These are phyloP conservation scores for Hedychridium roseum DNA, from an alignment of 2,888 invertebrate genomes.

Conservation along the genomic window DNA sequence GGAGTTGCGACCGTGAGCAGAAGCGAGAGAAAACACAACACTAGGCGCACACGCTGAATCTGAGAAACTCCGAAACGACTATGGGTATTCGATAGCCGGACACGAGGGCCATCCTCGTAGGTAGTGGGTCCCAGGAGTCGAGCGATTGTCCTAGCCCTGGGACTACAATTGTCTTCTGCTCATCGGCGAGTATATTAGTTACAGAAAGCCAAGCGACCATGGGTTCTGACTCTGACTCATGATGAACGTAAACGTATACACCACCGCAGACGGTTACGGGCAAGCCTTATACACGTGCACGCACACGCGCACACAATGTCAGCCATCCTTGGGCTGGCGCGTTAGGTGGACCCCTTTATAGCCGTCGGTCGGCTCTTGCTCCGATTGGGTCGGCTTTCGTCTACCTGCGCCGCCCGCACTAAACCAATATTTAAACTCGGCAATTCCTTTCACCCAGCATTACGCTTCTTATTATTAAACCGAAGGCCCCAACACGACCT, in stretches of 20 bases:
- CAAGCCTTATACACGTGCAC: neutral
- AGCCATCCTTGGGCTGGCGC: too few species aligned
- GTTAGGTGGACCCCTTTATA: too few species aligned
- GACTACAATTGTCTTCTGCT: conserved; percentile 36
- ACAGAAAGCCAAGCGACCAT: conserved; percentile 49
- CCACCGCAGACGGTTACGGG: conserved; percentile 5
- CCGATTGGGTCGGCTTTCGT: too few species aligned
- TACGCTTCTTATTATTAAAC: too few species aligned
- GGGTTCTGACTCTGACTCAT: conserved; percentile 55
- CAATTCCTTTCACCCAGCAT: too few species aligned
- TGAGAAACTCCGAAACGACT: neutral
- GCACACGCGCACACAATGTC: neutral
- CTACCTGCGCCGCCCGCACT: too few species aligned
- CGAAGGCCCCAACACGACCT: too few species aligned
- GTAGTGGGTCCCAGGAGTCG: conserved; percentile 21
- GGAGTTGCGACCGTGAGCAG: neutral
- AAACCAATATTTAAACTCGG: too few species aligned
- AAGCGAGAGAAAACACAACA: conserved; percentile 23
- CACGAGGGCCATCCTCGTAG: conserved; percentile 34
- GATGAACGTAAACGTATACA: conserved; percentile 36
- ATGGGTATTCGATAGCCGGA: conserved; percentile 26
- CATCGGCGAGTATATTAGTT: conserved; percentile 40
- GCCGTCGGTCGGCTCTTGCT: too few species aligned
- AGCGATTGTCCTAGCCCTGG: conserved; percentile 24
- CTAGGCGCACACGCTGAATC: conserved; percentile 21